Evolutionary conservation across 2,113 vertebrate genomes (phyloP).

Genomic region (Scortum barcoo): DNA sequence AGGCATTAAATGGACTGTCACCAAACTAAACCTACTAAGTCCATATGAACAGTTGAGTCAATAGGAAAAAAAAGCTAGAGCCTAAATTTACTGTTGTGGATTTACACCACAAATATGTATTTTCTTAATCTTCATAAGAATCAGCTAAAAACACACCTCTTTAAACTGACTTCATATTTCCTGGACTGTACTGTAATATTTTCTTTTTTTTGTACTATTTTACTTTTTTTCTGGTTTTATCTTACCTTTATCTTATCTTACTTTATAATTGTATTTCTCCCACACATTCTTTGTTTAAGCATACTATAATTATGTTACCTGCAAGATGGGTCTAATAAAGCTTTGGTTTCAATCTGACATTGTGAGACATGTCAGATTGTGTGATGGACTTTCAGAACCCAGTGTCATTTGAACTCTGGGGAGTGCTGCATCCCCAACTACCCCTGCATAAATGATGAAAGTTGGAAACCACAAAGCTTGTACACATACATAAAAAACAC

Average conservation of each 20-base stretch:
- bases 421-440: neutral
- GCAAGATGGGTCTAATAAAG: neutral
- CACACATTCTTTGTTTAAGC: neutral
- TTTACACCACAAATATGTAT: neutral
- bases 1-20: too few relatives aligned
- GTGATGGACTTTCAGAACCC: neutral
- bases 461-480: neutral
- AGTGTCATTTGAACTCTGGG: neutral
- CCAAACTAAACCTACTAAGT: neutral
- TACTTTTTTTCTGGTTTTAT: too few relatives aligned
- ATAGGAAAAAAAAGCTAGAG: neutral
- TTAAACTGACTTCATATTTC: too few relatives aligned
- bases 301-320: neutral
- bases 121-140: too few relatives aligned
- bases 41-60: neutral
- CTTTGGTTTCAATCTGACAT: too few relatives aligned
- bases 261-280: too few relatives aligned
- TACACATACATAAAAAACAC: neutral
- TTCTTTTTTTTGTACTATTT: too few relatives aligned
- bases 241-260: too few relatives aligned
- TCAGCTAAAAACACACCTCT: too few relatives aligned
- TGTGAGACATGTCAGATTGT: neutral
- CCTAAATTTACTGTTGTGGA: neutral
- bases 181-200: too few relatives aligned
- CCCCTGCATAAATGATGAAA: conserved; percentile 2